Evolutionary conservation across 2,113 vertebrate genomes (phyloP), one percentile per base, ranked within the genome.

Genomic region (Hylia prasina): DNA sequence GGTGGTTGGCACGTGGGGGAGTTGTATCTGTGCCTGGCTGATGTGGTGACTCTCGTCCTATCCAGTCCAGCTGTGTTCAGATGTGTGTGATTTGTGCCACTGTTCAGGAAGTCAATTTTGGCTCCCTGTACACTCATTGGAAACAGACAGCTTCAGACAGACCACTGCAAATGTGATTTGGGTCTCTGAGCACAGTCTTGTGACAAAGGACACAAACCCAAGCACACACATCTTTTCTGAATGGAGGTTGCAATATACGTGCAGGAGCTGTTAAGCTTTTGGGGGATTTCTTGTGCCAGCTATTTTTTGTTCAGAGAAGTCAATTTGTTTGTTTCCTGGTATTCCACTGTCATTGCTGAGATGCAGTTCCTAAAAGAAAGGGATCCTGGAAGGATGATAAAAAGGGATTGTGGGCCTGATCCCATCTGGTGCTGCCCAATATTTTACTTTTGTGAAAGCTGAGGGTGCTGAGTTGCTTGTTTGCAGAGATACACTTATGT

Each of bases 181-280:
- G 12, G 37, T 48, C 22, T 80, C 45, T 82, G 27, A 71, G 56
- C n/a, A 60, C 83, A 70, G 23, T 30, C 25, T 42, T 64, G 44
- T 10, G 40, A 40, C 30, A 48, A 79, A 71, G 9, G 20, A 35
- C 4, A 7, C 44, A 53, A 69, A 65, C 6, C 22, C 35, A 57
- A 27, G 19, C 51, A 45, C 0, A 12, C 7, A 33, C 20, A 24
- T 39, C 4, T 87, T 90, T 88, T 69, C 28, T 27, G 37, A 54
- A 47, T 2, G 10, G 31, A 65, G 4, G 3, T 48, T 80, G 33
- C 23, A 33, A 14, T 42, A 35, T 31, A 54, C 0, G 0, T 57
- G 12, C 17, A 88, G 30, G 11, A 61, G 22, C 7, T 93, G 15
- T 56, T 64, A 66, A 45, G 7, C 4, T 65, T 60, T 75, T 14